phyloP scores from a whole-genome alignment of 2,888 invertebrate species.

The Eilema depressum region DNA sequence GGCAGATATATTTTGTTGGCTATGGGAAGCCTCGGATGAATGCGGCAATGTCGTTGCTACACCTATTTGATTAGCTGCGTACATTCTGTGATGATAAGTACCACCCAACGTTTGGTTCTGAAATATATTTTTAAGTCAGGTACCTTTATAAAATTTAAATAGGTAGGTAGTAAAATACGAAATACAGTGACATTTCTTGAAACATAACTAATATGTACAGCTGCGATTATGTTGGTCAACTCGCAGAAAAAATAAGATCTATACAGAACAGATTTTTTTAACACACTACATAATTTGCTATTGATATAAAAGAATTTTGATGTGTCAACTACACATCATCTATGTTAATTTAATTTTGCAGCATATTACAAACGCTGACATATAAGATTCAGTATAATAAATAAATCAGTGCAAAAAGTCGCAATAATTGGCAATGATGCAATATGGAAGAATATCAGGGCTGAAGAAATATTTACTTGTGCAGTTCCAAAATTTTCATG shows the following conservation, averaged over 20 bases:
- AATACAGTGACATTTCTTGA: too few species aligned
- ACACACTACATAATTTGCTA: too few species aligned
- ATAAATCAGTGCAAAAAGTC: neutral
- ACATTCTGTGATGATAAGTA: slow-evolving; percentile 77
- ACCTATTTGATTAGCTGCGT: slow-evolving; percentile 82
- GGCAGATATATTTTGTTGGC: slow-evolving; percentile 56
- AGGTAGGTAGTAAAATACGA: too few species aligned
- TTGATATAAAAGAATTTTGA: too few species aligned
- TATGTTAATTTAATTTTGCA: too few species aligned
- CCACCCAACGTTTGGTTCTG: slow-evolving; percentile 71
- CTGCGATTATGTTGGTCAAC: too few species aligned
- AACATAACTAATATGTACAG: too few species aligned
- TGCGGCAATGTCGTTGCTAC: slow-evolving; percentile 83
- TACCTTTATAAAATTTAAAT: neutral
- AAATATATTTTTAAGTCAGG: slow-evolving; percentile 29
- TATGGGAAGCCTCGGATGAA: slow-evolving; percentile 63
- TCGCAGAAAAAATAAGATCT: too few species aligned
- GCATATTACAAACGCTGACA: too few species aligned
- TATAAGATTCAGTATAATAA: neutral
- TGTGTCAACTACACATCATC: too few species aligned
- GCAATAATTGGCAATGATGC: neutral
- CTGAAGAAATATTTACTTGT: slow-evolving; percentile 61
- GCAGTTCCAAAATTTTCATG: slow-evolving; percentile 74
- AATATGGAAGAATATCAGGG: neutral
- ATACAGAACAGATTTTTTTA: too few species aligned